Base-by-base conservation (phyloP, 2,797 vertebrate species). In the Epinephelus awoara region DNA sequence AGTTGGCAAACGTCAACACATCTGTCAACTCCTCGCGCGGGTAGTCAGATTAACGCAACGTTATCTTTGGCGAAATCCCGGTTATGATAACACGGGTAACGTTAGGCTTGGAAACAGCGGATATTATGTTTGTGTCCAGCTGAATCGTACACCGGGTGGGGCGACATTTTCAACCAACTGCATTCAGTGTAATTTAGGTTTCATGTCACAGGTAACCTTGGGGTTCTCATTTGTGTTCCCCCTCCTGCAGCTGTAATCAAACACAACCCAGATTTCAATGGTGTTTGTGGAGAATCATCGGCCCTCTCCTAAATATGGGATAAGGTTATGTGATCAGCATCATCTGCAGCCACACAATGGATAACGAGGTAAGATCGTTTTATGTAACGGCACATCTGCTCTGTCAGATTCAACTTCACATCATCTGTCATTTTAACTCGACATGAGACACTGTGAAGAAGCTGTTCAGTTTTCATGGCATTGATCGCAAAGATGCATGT, bases 311-410 rank as follows among this genome's bases (percentile, higher is more conserved):
- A 17, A 75, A 84, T 70, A 49, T 86, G 76, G 82, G 49, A 63
- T 80, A 81, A 75, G 67, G 34, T 67, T 63, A 40, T 71, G 47
- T 85, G 80, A 86, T 40, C 80, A 63, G 50, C 77, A 68, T 54
- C 77, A 51, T 75, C 85, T 67, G 74, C 79, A 72, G 68, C 76
- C 62, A 34, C 75, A 79, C 82, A 1, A 94, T 94, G 93, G 85
- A 94, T 47, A 77, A 77, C 44, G 75, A 90, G 91, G 93, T 94
- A 64, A 81, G 82, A 50, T 34, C 23, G 14, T 13, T 81, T 66
- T 55, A 21, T 79, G 11, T 47, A 76, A 63, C 38, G 2, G 34
- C 50, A 58, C 23, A 23, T 65, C 58, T 57, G 42, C 40, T 57
- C 59, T 49, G 51, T 63, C 34, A 49, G 14, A 42, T 70, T 51